Percentiles rank a stretch among this genome's conserved stretches.
phyloP scores from a whole-genome alignment of 2,888 invertebrate species.

The Nineta flava region DNA sequence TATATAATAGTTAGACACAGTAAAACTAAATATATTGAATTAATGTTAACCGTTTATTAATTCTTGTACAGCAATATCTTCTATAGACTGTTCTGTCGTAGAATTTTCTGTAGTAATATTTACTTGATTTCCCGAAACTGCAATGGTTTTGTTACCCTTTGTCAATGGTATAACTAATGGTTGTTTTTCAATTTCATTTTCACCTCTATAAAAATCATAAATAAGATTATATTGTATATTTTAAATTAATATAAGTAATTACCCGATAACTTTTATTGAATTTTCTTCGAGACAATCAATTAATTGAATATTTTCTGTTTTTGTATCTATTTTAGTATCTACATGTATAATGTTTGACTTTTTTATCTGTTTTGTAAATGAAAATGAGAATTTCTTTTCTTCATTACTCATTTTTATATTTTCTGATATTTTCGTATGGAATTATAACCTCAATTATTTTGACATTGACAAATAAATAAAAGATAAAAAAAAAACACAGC shows the following conservation, averaged over 20 bases:
- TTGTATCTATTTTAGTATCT: background rate
- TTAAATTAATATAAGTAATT: constrained; percentile 22
- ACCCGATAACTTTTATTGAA: constrained; percentile 60
- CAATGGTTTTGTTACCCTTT: background rate
- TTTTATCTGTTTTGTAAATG: background rate
- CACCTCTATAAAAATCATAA: constrained; percentile 25
- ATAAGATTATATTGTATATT: constrained; percentile 3
- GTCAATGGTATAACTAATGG: constrained; percentile 51
- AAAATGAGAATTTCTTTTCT: background rate
- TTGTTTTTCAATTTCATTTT: constrained; percentile 33
- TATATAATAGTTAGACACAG: background rate
- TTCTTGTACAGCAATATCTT: constrained; percentile 60
- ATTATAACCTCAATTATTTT: too few relatives aligned
- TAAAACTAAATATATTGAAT: constrained; percentile 10
- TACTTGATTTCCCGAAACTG: constrained; percentile 15
- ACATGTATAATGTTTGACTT: background rate
- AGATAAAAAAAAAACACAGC: too few relatives aligned
- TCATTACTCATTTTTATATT: background rate
- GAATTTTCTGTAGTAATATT: background rate
- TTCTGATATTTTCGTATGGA: background rate
- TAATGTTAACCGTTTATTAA: constrained; percentile 37
- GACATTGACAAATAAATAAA: too few relatives aligned
- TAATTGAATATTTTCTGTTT: constrained; percentile 37
- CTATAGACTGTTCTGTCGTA: constrained; percentile 27
- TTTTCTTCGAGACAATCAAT: constrained; percentile 66